Conservation (phyloP, 2,113 vertebrate species). For the Sardina pilchardus region DNA sequence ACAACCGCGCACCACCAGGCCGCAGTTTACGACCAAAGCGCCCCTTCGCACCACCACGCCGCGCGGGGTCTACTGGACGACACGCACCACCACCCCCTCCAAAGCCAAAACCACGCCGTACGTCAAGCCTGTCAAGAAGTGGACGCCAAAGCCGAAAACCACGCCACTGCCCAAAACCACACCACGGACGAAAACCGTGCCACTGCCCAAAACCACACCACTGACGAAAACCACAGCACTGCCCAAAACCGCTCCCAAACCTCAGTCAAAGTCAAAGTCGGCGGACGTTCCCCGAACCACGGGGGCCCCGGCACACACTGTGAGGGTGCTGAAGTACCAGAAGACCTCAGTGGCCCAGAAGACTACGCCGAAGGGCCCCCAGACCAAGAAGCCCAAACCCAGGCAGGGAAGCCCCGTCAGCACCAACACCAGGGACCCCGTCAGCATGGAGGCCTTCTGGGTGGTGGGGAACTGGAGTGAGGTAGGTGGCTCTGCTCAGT, state of each 20-base stretch:
- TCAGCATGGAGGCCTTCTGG: conserved; percentile 73
- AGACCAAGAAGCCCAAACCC: conserved; percentile 47
- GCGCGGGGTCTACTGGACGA: not conserved
- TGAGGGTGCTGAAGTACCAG: conserved; percentile 19
- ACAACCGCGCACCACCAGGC: not conserved
- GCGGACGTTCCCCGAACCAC: not conserved
- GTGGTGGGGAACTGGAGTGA: conserved; percentile 88
- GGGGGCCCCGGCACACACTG: not conserved
- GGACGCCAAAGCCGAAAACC: not conserved
- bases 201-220: conserved; percentile 33
- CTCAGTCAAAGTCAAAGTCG: not conserved
- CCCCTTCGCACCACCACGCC: not conserved
- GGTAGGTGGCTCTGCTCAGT: conserved; percentile 61
- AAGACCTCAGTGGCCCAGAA: conserved; percentile 38
- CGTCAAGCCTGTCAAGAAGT: not conserved
- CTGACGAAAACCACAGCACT: not conserved
- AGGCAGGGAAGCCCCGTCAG: not conserved
- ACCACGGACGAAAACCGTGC: conserved; percentile 27
- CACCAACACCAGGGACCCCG: conserved; percentile 41
- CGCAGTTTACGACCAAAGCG: not conserved
- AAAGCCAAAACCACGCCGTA: not conserved
- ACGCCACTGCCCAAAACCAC: conserved; percentile 36
- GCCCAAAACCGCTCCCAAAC: not conserved
- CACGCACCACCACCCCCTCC: not conserved
- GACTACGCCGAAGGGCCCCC: conserved; percentile 32